These are phyloP conservation scores for Diarsia dahlii DNA, from an alignment of 2,888 invertebrate species.

Conservation along the genomic window DNA sequence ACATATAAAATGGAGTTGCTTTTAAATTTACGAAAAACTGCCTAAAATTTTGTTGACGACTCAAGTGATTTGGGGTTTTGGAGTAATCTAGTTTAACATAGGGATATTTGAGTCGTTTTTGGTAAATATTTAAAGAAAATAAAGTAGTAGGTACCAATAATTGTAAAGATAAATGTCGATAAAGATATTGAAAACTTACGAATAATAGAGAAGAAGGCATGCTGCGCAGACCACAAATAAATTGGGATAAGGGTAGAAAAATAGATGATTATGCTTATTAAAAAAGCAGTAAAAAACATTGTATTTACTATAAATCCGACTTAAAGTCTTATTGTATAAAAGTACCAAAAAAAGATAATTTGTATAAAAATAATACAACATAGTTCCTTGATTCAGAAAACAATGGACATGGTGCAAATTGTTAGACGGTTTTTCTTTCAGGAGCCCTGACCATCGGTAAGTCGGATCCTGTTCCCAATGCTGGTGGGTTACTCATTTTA, in stretches of 20 bases:
- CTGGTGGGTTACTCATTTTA: no score
- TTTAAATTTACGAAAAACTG: slow-evolving; percentile 41
- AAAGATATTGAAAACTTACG: neutral
- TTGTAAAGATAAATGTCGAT: no score
- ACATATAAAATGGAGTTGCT: slow-evolving; percentile 38
- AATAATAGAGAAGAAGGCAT: neutral
- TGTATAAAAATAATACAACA: no score
- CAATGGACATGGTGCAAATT: no score
- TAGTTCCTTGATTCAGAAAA: no score
- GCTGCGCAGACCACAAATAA: neutral
- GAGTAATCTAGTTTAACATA: neutral
- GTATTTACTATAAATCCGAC: neutral
- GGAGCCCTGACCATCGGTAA: no score
- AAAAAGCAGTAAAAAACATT: neutral
- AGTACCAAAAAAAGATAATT: neutral
- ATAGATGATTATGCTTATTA: neutral
- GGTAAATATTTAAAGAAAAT: neutral
- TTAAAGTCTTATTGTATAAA: neutral
- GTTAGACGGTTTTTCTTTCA: no score
- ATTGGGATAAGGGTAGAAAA: neutral
- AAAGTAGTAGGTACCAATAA: no score
- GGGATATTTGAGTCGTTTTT: neutral
- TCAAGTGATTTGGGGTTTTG: neutral
- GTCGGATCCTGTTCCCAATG: no score
- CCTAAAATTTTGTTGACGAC: slow-evolving; percentile 11